These are phyloP conservation scores for Acanthosepion lycidas DNA, from an alignment of 2,888 invertebrate genomes.

Conservation along the genomic window DNA sequence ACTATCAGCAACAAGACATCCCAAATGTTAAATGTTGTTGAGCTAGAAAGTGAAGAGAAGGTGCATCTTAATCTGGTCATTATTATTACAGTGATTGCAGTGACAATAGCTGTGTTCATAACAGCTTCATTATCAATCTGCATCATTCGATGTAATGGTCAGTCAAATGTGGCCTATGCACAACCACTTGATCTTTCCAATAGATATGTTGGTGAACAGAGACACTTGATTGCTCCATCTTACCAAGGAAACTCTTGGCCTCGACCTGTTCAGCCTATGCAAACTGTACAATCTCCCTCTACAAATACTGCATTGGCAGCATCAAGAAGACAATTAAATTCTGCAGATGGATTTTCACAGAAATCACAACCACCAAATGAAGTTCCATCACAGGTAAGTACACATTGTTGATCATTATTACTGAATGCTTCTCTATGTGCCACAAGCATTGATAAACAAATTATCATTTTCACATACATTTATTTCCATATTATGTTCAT, in stretches of 20 bases:
- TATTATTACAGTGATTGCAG: conserved; percentile 22
- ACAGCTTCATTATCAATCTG: neutral
- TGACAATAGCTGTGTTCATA: neutral
- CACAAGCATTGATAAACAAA: too few relatives aligned
- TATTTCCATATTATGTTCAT: too few relatives aligned
- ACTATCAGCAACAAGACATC: conserved; percentile 21
- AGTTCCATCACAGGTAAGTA: conserved; percentile 12
- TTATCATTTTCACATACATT: too few relatives aligned
- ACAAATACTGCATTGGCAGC: neutral
- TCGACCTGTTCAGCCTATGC: neutral
- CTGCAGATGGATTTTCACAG: neutral
- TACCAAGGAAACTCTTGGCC: neutral
- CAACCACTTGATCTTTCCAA: neutral
- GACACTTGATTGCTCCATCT: neutral
- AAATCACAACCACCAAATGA: neutral
- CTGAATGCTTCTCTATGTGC: too few relatives aligned
- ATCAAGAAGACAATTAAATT: neutral
- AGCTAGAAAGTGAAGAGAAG: neutral
- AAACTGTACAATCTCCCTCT: neutral
- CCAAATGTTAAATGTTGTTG: neutral
- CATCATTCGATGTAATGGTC: conserved; percentile 33
- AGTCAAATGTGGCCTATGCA: conserved; percentile 11
- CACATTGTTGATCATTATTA: too few relatives aligned
- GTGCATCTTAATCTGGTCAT: conserved; percentile 1
- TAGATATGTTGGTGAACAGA: neutral